Percentiles rank a stretch among this genome's conserved stretches.
phyloP scores from a whole-genome alignment of 2,797 vertebrate genomes.

The Anomalospiza imberbis region DNA sequence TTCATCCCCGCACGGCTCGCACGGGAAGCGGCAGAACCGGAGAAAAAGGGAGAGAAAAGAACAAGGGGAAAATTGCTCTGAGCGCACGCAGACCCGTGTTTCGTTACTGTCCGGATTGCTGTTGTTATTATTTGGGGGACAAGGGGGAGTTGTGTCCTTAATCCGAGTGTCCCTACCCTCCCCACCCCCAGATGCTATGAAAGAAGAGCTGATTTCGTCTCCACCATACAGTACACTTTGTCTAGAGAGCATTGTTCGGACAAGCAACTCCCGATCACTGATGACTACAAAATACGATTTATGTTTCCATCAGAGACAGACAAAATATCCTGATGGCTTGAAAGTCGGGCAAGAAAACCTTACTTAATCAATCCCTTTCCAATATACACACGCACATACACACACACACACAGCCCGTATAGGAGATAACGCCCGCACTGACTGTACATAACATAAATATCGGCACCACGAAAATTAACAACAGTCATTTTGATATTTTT shows the following conservation, averaged over 20 bases:
- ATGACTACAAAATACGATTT: conserved; percentile 53
- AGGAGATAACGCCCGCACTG: neutral
- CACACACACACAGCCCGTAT: neutral
- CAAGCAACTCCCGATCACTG: conserved; percentile 46
- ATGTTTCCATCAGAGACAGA: conserved; percentile 29
- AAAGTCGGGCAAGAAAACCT: neutral
- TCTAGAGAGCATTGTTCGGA: conserved; percentile 64
- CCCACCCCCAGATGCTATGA: neutral
- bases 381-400: neutral
- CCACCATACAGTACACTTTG: conserved; percentile 50
- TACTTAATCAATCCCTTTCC: conserved; percentile 10
- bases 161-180: neutral
- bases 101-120: conserved; percentile 13
- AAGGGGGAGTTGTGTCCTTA: conserved; percentile 21
- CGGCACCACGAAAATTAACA: neutral
- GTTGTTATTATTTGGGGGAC: conserved; percentile 46
- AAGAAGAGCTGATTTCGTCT: conserved; percentile 40
- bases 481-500: neutral
- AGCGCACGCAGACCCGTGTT: conserved; percentile 13
- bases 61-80: neutral
- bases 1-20: neutral
- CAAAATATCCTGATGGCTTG: conserved; percentile 32
- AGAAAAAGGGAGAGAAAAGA: neutral
- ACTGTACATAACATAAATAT: neutral
- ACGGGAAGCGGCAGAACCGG: neutral